Evolutionary conservation across 2,797 vertebrate species (phyloP), one percentile per base, ranked within the genome.

Genomic region (Oophaga sylvatica): DNA sequence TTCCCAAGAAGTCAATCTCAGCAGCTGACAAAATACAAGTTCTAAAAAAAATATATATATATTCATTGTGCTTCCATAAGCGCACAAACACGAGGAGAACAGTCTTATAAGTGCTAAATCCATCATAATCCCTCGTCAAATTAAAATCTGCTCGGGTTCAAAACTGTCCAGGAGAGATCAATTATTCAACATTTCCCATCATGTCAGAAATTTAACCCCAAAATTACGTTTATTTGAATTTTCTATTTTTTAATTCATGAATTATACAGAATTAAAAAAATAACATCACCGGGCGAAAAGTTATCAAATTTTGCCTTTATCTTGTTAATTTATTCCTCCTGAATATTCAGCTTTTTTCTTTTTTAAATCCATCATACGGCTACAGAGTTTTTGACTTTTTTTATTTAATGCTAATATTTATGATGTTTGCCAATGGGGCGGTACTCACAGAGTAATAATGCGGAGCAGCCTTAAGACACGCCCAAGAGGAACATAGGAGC

Each of bases 61-160:
- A 56, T 56, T 41, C 48, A 76, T n/a, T 26, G 73, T 53, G 45
- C 20, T 11, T 16, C 73, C 20, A 15, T 26, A 76, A 76, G 48
- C 45, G 73, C 12, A 20, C 12, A 76, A 53, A 76, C 73, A 56
- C 53, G 45, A 56, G 45, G 71, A 13, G 73, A 41, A n/a, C 1
- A 26, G 73, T 76, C 45, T 8, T 56, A 53, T 26, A 16, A 13
- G 20, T 56, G 20, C 45, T 76, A 53, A 76, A 76, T 53, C 73
- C 73, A 56, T n/a, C 7, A n/a, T 77, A 77, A 77, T 77, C 41
- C 48, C 3, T 56, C 73, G 56, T 56, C 73, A 77, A 53, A 77
- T 56, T 13, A 56, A 56, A 53, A 77, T 56, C 73, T 77, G 73
- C 45, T 77, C 5, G 71, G 71, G 73, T 77, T 77, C 45, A 77